Evolutionary conservation across 2,797 vertebrate genomes (phyloP).

Genomic region (Cetoscarus ocellatus): DNA sequence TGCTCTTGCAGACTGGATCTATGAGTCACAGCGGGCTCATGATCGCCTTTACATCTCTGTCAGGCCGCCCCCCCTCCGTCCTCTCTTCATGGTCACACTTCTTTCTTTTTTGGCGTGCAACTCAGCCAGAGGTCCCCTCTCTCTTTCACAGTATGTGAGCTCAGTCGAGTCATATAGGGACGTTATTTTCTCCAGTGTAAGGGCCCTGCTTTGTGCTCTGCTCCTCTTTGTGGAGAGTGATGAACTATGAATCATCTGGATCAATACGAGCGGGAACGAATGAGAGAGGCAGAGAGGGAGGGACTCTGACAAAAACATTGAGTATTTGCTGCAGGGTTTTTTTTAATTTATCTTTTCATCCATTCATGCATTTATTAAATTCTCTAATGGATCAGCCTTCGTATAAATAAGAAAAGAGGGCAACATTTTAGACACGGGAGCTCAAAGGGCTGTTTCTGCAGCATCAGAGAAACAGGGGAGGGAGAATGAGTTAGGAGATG

Average conservation of each 20-base stretch:
- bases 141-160: neutral
- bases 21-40: slow-evolving; percentile 40
- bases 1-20: neutral
- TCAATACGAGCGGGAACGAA: slow-evolving; percentile 21
- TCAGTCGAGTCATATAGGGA: slow-evolving; percentile 14
- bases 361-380: neutral
- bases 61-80: slow-evolving; percentile 7
- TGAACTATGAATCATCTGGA: slow-evolving; percentile 64
- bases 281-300: neutral
- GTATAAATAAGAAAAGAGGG: slow-evolving; percentile 4
- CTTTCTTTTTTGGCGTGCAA: slow-evolving; percentile 44
- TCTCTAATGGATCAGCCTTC: slow-evolving; percentile 15
- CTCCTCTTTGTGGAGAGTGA: slow-evolving; percentile 30
- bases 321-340: slow-evolving; percentile 8
- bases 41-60: slow-evolving; percentile 26
- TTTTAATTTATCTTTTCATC: slow-evolving; percentile 22
- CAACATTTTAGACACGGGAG: slow-evolving; percentile 7
- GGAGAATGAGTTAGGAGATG: no score
- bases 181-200: slow-evolving; percentile 20
- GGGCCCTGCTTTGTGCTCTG: slow-evolving; percentile 17
- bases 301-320: neutral
- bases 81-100: slow-evolving; percentile 24
- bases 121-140: slow-evolving; percentile 20
- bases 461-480: slow-evolving; percentile 1
- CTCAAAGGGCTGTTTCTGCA: slow-evolving; percentile 2